phyloP scores from a whole-genome alignment of 92 coral and sea anemone species.

The Epizoanthus rinbou region DNA sequence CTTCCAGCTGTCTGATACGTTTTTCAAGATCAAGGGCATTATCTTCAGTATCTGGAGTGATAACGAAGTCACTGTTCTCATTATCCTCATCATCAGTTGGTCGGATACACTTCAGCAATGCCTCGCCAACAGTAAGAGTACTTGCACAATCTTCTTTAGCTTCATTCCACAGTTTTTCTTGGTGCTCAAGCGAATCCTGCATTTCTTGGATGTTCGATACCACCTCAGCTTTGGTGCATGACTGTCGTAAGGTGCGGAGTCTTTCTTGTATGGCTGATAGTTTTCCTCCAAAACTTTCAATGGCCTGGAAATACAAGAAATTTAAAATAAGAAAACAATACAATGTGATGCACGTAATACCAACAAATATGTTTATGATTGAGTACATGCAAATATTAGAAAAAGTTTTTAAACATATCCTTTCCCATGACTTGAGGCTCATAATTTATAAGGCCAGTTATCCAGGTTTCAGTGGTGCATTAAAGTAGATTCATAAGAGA shows the following conservation, averaged over 20 bases:
- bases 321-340: too few relatives aligned
- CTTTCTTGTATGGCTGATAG: conserved; percentile 57
- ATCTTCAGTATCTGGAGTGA: conserved; percentile 76
- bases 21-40: conserved; percentile 82
- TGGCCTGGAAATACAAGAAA: conserved; percentile 68
- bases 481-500: too few relatives aligned
- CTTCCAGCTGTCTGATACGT: conserved; percentile 60
- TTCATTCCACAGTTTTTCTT: conserved; percentile 95
- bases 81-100: conserved; percentile 54
- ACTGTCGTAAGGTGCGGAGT: conserved; percentile 61
- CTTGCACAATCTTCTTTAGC: conserved; percentile 90
- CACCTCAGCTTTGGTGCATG: conserved; percentile 70
- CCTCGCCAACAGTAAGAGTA: conserved; percentile 76
- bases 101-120: conserved; percentile 81
- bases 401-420: too few relatives aligned
- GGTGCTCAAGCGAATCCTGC: conserved; percentile 76
- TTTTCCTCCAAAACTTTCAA: conserved; percentile 87
- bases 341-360: too few relatives aligned
- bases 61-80: conserved; percentile 27
- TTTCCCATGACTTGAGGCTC: too few relatives aligned
- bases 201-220: conserved; percentile 75
- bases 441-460: too few relatives aligned
- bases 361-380: too few relatives aligned
- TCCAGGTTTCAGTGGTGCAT: too few relatives aligned
- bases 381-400: too few relatives aligned